Conservation (phyloP, 2,113 vertebrate species). For the Protobothrops mucrosquamatus region DNA sequence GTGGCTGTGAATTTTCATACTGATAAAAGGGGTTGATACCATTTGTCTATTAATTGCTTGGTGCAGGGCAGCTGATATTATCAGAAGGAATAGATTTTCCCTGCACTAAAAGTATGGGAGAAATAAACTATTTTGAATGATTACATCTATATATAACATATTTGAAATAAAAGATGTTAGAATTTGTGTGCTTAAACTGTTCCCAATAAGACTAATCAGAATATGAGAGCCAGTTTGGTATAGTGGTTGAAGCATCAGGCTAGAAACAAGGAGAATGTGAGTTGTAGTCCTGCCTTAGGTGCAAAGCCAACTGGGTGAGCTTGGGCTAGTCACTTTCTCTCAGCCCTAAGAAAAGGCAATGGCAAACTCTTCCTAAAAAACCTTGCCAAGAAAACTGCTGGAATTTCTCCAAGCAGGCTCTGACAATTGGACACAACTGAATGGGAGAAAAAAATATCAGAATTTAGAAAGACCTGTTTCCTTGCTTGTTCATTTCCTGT, state of each 20-base stretch:
- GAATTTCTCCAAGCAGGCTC: no score
- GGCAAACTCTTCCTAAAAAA: no score
- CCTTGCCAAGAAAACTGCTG: no score
- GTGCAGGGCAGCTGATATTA: not conserved
- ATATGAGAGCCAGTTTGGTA: not conserved
- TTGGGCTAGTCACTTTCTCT: no score
- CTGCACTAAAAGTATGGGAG: not conserved
- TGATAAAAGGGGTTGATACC: not conserved
- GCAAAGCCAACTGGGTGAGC: no score
- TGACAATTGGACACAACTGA: no score
- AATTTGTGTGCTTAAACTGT: not conserved
- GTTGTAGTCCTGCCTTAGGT: not conserved
- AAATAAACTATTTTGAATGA: not conserved
- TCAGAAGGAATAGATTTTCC: not conserved
- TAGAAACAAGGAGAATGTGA: not conserved
- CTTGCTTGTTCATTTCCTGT: not conserved
- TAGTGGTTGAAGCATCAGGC: not conserved
- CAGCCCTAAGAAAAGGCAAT: no score
- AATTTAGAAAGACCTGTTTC: not conserved
- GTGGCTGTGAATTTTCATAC: not conserved
- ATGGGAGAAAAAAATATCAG: not conserved
- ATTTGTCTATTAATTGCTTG: not conserved
- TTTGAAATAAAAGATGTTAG: not conserved
- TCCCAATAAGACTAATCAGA: not conserved
- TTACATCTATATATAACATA: not conserved